These are phyloP conservation scores for Metallyticus violacea DNA, from an alignment of 2,888 invertebrate species.

Conservation along the genomic window DNA sequence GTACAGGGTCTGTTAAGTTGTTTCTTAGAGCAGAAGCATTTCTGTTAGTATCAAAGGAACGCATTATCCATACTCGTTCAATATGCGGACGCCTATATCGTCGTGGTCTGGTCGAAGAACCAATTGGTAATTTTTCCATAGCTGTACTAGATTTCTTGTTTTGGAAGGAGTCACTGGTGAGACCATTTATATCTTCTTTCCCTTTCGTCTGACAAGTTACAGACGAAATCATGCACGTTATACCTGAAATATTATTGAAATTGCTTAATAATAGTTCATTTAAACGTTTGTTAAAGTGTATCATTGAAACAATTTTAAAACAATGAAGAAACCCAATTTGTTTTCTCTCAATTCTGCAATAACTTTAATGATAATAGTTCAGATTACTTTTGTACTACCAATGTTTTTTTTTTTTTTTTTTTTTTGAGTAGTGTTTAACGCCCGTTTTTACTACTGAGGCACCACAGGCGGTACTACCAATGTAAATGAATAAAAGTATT, in stretches of 20 bases:
- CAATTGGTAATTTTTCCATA: neutral
- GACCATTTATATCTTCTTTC: neutral
- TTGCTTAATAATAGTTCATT: neutral
- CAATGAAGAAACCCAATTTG: too few species aligned
- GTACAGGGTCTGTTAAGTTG: neutral
- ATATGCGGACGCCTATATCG: neutral
- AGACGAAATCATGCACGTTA: neutral
- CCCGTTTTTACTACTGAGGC: too few species aligned
- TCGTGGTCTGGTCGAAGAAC: neutral
- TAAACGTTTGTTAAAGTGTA: too few species aligned
- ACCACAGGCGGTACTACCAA: too few species aligned
- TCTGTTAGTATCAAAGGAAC: neutral
- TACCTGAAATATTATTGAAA: neutral
- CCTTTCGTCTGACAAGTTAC: neutral
- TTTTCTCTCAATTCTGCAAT: too few species aligned
- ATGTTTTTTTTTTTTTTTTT: too few species aligned
- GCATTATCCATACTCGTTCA: conserved; percentile 4
- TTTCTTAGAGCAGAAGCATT: neutral
- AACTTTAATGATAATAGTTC: too few species aligned
- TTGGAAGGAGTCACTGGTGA: neutral
- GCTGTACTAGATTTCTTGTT: neutral
- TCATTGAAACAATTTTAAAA: too few species aligned
- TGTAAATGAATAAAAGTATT: too few species aligned
- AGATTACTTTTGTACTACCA: too few species aligned
- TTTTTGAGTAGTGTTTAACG: too few species aligned